Conservation (phyloP, 2,797 vertebrate species). For the Pagetopsis macropterus region DNA sequence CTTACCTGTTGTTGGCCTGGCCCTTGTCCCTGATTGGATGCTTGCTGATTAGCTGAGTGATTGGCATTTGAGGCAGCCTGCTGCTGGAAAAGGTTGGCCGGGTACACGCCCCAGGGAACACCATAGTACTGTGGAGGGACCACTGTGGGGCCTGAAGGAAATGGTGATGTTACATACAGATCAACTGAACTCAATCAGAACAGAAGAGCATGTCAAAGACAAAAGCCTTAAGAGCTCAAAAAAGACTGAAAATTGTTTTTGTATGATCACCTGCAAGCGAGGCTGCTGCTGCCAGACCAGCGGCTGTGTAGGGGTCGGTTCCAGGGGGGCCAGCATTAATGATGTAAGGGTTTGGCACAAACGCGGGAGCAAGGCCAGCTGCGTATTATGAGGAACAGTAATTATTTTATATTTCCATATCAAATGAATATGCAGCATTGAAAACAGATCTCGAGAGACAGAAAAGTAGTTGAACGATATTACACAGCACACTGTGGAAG, state of each 20-base stretch:
- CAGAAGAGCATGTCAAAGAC: background rate
- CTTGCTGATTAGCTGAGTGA: slow-evolving; percentile 93
- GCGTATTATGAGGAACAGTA: slow-evolving; percentile 43
- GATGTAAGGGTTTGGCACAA: slow-evolving; percentile 99
- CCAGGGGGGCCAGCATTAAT: slow-evolving; percentile 96
- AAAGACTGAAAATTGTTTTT: slow-evolving; percentile 4
- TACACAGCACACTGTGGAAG: background rate
- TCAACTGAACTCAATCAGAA: background rate
- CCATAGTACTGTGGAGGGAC: slow-evolving; percentile 98
- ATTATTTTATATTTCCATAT: slow-evolving; percentile 42
- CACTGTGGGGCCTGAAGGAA: slow-evolving; percentile 90
- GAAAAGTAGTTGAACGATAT: background rate
- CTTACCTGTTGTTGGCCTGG: slow-evolving; percentile 91
- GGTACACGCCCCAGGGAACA: slow-evolving; percentile 98
- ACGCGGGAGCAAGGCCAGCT: slow-evolving; percentile 97
- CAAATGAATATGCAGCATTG: slow-evolving; percentile 3
- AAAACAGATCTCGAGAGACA: background rate
- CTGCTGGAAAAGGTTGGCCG: slow-evolving; percentile 97
- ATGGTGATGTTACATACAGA: slow-evolving; percentile 10
- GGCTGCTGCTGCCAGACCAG: slow-evolving; percentile 94
- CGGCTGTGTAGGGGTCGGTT: slow-evolving; percentile 95
- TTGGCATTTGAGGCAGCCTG: slow-evolving; percentile 91
- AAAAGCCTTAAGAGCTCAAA: background rate
- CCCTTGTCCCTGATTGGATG: slow-evolving; percentile 90
- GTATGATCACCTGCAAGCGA: slow-evolving; percentile 89